Percentiles rank a stretch among this genome's conserved stretches.
phyloP scores from a whole-genome alignment of 2,888 invertebrate species.

The Drosophila mimetica region DNA sequence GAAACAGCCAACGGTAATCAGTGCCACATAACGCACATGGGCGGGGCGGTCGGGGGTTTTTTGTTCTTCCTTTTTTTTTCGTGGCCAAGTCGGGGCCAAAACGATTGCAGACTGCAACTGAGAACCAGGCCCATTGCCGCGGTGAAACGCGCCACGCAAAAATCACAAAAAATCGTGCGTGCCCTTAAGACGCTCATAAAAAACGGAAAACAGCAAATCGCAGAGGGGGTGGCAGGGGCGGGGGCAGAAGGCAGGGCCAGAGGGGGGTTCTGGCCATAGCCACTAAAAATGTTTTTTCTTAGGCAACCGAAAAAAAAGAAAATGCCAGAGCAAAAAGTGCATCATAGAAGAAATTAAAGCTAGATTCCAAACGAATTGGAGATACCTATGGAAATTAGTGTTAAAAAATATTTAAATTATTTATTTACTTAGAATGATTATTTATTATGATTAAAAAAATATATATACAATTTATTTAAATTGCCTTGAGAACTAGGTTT shows the following conservation, averaged over 20 bases:
- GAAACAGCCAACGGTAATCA: constrained; percentile 70
- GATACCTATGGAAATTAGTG: background rate
- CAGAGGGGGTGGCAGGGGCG: constrained; percentile 18
- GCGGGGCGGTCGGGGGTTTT: background rate
- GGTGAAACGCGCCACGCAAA: constrained; percentile 77
- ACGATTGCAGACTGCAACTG: constrained; percentile 13
- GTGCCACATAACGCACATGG: constrained; percentile 77
- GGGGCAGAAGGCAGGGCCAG: background rate
- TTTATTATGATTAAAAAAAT: too few species aligned
- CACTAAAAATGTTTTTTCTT: constrained; percentile 67
- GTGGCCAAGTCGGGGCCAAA: background rate
- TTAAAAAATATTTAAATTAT: too few species aligned
- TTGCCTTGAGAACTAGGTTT: too few species aligned
- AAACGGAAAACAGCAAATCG: constrained; percentile 67
- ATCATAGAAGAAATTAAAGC: background rate
- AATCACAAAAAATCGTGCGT: constrained; percentile 80
- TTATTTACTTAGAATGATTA: too few species aligned
- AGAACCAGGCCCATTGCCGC: constrained; percentile 46
- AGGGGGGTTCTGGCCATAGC: constrained; percentile 40
- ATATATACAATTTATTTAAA: too few species aligned
- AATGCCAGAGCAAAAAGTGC: constrained; percentile 7
- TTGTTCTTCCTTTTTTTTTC: too few species aligned
- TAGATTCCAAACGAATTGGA: background rate
- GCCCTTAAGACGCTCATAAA: constrained; percentile 80
- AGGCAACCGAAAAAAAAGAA: constrained; percentile 45